Evolutionary conservation across 92 coral and sea anemone genomes (phyloP), one percentile per base, ranked within the genome.

Genomic region (Epizoanthus scotinus): DNA sequence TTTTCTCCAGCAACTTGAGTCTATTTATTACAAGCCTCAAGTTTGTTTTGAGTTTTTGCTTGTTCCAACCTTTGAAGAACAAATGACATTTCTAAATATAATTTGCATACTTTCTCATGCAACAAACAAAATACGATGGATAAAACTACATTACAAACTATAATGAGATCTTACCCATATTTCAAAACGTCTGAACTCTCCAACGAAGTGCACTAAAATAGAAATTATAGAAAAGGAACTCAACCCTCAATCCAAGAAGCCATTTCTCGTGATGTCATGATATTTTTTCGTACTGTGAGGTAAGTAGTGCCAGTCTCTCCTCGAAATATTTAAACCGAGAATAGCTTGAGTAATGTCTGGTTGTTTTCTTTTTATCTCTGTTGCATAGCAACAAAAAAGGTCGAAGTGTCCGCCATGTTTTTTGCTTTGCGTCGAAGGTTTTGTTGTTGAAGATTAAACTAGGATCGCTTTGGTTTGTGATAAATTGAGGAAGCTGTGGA

Each of bases 11-110:
- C 3, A 95, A 87, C 74, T 95, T 95, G 0, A 95, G 90, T 67
- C 99, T 82, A 90, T 95, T 95, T 64, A 95, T 95, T 67, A 94
- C 88, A 87, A 95, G 79, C 83, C 84, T 93, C 59, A 95, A 89
- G 77, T 95, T 95, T 67, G 91, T 91, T 90, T 94, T 94, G 8
- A 95, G 88, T 86, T 95, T 95, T 79, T 93, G 94, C 88, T 94
- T 91, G 86, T 66, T 86, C 86, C 91, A 95, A 29, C 99, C 99
- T 95, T 88, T 53, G 83, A 69, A 66, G 50, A 8, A 29, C 0
- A 47, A 78, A 79, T 72, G 53, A 27, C 25, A 67, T 66, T 61
- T 73, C 22, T 40, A 29, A 47, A 6, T 77, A 0, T 15, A 8
- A 25, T 64, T 25, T 47, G 47, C 67, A 36, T 12, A 0, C 56